Conservation (phyloP, 2,888 invertebrate species). For the Zelleria hepariella region DNA sequence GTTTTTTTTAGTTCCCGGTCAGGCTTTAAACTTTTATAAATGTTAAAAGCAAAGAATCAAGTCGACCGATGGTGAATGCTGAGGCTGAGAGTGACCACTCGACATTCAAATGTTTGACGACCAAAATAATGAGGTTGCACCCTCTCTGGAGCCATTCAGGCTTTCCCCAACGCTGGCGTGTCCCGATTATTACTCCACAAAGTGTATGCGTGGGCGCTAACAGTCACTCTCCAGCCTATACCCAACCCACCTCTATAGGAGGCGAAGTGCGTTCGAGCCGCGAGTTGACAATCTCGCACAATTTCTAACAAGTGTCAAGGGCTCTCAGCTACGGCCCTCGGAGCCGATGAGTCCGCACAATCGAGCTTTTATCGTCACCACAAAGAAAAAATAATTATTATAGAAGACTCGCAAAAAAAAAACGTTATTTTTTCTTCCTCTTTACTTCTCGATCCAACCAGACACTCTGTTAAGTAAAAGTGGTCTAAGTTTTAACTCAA, state of each 20-base stretch:
- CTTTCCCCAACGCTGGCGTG: background rate
- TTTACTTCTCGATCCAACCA: background rate
- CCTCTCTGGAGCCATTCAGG: background rate
- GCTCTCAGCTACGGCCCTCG: constrained; percentile 31
- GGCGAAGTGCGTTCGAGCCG: constrained; percentile 29
- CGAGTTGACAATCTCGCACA: constrained; percentile 57
- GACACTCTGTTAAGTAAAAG: background rate
- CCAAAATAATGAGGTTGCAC: background rate
- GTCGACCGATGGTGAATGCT: too few species aligned
- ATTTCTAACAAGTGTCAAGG: constrained; percentile 45
- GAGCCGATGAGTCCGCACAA: constrained; percentile 38
- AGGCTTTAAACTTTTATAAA: too few species aligned
- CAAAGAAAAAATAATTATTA: constrained; percentile 38
- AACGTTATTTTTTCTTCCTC: background rate
- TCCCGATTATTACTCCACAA: background rate
- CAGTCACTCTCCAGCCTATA: background rate
- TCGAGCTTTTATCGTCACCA: constrained; percentile 42
- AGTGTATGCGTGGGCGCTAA: background rate
- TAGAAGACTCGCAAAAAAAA: constrained; percentile 22
- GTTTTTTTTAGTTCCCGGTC: too few species aligned
- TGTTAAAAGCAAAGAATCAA: too few species aligned
- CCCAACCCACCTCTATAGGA: background rate
- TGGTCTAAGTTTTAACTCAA: background rate
- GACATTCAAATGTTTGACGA: background rate
- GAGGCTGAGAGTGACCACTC: too few species aligned